Evolutionary conservation across 2,888 invertebrate species (phyloP).

Genomic region (Phasia obesa): DNA sequence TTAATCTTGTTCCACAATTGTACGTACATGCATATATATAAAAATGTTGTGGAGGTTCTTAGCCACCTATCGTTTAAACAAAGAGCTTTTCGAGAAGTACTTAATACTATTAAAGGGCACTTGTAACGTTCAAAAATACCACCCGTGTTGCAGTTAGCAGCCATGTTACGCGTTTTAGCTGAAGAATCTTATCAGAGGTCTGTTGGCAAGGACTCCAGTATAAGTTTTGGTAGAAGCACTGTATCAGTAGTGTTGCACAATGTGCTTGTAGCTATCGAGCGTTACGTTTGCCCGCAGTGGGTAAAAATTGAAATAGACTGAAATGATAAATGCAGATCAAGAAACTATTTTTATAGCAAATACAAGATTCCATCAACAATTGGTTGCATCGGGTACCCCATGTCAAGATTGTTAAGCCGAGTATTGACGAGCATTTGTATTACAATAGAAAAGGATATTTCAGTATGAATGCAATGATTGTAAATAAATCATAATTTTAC

Average conservation of each 20-base stretch:
- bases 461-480: constrained; percentile 4
- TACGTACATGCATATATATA: not conserved
- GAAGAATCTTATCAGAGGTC: not conserved
- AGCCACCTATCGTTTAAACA: constrained; percentile 11
- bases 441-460: not conserved
- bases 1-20: no score
- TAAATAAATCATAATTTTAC: constrained; percentile 4
- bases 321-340: no score
- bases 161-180: not conserved
- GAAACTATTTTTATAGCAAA: no score
- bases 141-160: constrained; percentile 17
- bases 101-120: constrained; percentile 21
- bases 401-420: constrained; percentile 16
- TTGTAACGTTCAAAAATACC: constrained; percentile 25
- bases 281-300: no score
- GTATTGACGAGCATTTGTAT: no score
- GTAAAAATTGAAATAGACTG: no score
- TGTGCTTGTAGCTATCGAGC: no score
- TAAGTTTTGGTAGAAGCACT: constrained; percentile 15
- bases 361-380: no score
- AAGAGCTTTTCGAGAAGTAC: constrained; percentile 15
- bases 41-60: constrained; percentile 7
- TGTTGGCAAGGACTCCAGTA: not conserved
- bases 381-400: not conserved
- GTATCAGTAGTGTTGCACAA: no score